Conservation (phyloP, 2,113 vertebrate genomes). For the Sapayoa aenigma region DNA sequence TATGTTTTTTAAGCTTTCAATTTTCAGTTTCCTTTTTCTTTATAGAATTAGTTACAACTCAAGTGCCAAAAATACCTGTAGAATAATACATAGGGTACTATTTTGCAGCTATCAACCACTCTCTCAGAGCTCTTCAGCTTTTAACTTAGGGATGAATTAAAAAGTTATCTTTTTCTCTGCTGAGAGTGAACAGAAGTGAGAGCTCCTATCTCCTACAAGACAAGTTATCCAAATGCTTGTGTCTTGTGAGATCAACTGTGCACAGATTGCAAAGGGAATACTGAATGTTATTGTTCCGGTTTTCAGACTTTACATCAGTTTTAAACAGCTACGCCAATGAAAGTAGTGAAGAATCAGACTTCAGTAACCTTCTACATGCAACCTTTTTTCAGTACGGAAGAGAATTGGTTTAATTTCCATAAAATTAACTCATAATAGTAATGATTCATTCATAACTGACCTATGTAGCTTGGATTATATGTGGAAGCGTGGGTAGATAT, state of each 20-base stretch:
- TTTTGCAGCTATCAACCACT: neutral
- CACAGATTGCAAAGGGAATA: neutral
- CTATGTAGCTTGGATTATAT: neutral
- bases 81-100: neutral
- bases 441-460: neutral
- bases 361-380: neutral
- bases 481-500: neutral
- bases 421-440: neutral
- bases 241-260: neutral
- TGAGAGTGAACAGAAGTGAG: too few species aligned
- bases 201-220: neutral
- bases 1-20: neutral
- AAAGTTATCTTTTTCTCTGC: too few species aligned
- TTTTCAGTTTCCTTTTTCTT: neutral
- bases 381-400: neutral
- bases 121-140: neutral
- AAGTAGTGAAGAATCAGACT: neutral
- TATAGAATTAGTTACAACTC: neutral
- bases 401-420: neutral
- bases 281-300: neutral
- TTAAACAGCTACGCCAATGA: neutral
- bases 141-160: too few species aligned
- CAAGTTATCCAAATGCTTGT: neutral
- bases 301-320: neutral
- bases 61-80: neutral